phyloP scores from a whole-genome alignment of 2,797 vertebrate species.

The Crocodylus rhombifer region DNA sequence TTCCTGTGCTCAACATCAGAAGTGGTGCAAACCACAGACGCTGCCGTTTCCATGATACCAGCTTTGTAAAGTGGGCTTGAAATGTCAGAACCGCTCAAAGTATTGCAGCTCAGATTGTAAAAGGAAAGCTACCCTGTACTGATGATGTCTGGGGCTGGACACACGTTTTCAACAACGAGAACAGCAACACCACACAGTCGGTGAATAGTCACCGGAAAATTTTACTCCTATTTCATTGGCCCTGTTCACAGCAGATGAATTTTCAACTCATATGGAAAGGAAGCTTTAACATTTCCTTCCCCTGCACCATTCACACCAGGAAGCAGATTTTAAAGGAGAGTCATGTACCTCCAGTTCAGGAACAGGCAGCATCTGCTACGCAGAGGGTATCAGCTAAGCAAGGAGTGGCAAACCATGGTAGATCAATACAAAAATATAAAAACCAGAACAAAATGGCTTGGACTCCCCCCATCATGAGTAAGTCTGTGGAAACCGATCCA shows the following conservation, averaged over 20 bases:
- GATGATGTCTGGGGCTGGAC: not conserved
- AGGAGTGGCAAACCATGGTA: not conserved
- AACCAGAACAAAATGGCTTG: not conserved
- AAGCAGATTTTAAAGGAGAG: not conserved
- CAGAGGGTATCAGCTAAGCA: not conserved
- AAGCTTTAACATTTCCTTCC: not conserved
- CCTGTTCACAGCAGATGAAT: not conserved
- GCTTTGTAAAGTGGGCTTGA: not conserved
- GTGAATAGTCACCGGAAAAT: not conserved
- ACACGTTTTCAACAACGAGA: accelerated
- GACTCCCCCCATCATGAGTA: not conserved
- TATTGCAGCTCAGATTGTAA: not conserved
- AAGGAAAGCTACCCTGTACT: not conserved
- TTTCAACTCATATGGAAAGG: not conserved
- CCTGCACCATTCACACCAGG: not conserved
- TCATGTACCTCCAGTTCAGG: not conserved
- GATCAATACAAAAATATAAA: not conserved
- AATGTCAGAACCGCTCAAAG: not conserved
- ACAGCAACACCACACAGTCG: not conserved
- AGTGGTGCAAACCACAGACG: not conserved
- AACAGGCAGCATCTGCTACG: not conserved
- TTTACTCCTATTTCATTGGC: not conserved
- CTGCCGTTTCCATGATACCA: not conserved
- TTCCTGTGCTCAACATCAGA: accelerated
- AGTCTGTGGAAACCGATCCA: not conserved